These are phyloP conservation scores for Agriotes lineatus DNA, from an alignment of 2,888 invertebrate genomes.

Conservation along the genomic window DNA sequence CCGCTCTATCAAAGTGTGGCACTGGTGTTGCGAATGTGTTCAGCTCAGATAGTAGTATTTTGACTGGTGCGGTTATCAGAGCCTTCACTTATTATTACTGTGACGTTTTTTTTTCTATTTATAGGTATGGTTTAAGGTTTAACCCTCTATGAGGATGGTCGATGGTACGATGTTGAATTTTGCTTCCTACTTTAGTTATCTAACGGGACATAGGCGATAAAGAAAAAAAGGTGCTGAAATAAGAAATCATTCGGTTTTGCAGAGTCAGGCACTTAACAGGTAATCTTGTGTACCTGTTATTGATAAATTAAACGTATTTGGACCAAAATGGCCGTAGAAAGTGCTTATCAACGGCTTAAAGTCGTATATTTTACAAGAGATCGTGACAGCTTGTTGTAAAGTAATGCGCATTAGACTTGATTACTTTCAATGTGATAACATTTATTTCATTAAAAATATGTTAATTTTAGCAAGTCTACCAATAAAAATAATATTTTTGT, in stretches of 20 bases:
- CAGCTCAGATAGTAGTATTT: conserved; percentile 27
- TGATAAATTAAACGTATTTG: too few relatives aligned
- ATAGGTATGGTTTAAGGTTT: background rate
- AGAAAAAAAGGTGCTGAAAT: background rate
- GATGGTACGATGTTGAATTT: conserved; percentile 2
- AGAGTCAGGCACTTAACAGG: background rate
- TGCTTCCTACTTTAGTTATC: conserved; percentile 1
- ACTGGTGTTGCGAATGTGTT: conserved; percentile 12
- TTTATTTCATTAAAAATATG: too few relatives aligned
- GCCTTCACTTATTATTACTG: background rate
- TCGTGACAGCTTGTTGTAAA: too few relatives aligned
- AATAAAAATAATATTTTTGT: too few relatives aligned
- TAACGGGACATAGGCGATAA: background rate
- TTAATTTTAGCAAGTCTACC: too few relatives aligned
- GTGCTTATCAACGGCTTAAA: too few relatives aligned
- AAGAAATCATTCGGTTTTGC: background rate
- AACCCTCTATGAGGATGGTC: too few relatives aligned
- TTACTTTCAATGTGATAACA: too few relatives aligned
- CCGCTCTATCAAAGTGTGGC: conserved; percentile 16
- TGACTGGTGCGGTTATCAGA: conserved; percentile 11
- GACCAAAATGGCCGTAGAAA: too few relatives aligned
- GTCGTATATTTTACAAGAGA: too few relatives aligned
- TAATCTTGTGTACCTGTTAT: too few relatives aligned
- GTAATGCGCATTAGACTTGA: too few relatives aligned
- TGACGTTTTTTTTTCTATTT: conserved; percentile 6